phyloP scores from a whole-genome alignment of 2,113 vertebrate species.

The Gulo gulo region DNA sequence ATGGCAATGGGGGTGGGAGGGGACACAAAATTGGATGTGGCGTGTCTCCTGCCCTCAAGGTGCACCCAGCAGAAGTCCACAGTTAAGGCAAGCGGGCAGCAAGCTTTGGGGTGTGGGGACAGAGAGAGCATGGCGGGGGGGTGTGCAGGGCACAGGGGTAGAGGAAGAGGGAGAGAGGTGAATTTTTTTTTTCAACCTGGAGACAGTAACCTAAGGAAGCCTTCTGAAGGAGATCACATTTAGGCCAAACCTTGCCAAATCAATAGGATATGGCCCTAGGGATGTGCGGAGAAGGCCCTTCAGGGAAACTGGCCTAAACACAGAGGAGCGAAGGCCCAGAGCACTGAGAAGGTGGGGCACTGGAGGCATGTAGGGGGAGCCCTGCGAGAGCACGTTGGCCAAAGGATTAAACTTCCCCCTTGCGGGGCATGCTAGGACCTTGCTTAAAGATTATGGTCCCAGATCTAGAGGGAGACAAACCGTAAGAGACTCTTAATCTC shows the following conservation, averaged over 20 bases:
- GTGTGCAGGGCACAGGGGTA: too few species aligned
- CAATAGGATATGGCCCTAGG: neutral
- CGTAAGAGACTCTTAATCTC: too few species aligned
- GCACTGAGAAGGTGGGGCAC: neutral
- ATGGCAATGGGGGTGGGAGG: accelerated
- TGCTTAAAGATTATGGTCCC: neutral
- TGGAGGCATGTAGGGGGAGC: neutral
- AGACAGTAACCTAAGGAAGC: neutral
- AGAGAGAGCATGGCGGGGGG: neutral
- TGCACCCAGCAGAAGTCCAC: neutral
- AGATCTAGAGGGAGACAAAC: too few species aligned
- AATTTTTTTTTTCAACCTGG: neutral
- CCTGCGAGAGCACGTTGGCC: neutral
- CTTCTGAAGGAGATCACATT: neutral
- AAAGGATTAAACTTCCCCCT: neutral
- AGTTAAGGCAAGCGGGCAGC: neutral
- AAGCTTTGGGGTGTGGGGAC: neutral
- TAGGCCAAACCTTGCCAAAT: neutral
- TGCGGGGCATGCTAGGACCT: neutral
- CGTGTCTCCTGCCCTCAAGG: neutral
- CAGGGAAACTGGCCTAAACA: neutral
- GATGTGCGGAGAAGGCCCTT: too few species aligned
- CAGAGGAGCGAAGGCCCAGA: neutral
- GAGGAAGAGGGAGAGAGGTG: neutral
- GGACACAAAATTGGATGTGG: accelerated